These are phyloP conservation scores for Pediacus dermestoides DNA, from an alignment of 2,888 invertebrate species.

Conservation along the genomic window DNA sequence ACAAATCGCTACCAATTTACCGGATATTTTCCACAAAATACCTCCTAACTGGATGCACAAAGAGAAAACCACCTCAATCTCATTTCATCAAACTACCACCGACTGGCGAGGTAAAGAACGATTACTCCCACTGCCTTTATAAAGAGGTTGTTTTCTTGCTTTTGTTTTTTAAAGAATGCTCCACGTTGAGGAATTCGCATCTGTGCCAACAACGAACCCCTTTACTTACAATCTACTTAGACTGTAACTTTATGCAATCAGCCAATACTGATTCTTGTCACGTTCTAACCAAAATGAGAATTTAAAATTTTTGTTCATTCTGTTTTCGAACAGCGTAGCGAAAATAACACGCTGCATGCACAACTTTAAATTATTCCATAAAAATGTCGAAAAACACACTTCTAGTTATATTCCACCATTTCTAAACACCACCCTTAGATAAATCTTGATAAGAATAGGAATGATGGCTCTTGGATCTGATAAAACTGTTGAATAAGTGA, in stretches of 20 bases:
- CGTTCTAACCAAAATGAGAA: slow-evolving; percentile 31
- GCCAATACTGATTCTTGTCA: slow-evolving; percentile 24
- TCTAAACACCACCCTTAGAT: too few relatives aligned
- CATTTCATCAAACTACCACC: slow-evolving; percentile 18
- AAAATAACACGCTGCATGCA: slow-evolving; percentile 32
- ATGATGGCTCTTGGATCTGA: too few relatives aligned
- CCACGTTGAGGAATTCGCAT: slow-evolving; percentile 13
- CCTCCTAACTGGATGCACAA: slow-evolving; percentile 12
- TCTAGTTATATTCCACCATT: too few relatives aligned
- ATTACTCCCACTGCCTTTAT: neutral
- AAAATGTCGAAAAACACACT: too few relatives aligned
- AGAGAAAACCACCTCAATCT: slow-evolving; percentile 22
- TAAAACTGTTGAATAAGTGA: too few relatives aligned
- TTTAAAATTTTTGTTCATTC: slow-evolving; percentile 36
- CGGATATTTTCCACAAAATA: slow-evolving; percentile 13
- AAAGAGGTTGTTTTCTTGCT: slow-evolving; percentile 34
- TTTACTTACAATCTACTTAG: slow-evolving; percentile 18
- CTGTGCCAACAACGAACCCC: slow-evolving; percentile 18
- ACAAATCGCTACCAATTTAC: slow-evolving; percentile 34
- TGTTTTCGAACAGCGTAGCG: slow-evolving; percentile 36
- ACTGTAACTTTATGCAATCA: slow-evolving; percentile 13
- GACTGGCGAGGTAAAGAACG: slow-evolving; percentile 5
- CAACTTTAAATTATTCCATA: too few relatives aligned
- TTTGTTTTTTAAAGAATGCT: slow-evolving; percentile 34
- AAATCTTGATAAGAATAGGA: too few relatives aligned